These are phyloP conservation scores for Bryconaethiops microstoma DNA, from an alignment of 2,797 vertebrate genomes.

Conservation along the genomic window DNA sequence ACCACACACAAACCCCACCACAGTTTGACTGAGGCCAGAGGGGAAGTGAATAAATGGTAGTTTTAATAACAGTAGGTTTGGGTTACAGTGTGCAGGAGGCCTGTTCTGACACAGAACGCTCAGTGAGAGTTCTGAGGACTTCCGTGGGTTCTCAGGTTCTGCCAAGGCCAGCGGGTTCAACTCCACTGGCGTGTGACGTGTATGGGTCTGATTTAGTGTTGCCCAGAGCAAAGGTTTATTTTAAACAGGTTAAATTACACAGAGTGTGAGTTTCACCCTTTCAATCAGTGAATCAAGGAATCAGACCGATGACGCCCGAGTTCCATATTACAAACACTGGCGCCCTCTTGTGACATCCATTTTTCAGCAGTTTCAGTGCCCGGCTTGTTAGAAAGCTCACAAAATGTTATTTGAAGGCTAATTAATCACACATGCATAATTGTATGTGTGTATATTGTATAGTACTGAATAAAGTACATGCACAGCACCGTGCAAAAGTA, in stretches of 20 bases:
- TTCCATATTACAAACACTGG: background rate
- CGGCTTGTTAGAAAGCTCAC: no score
- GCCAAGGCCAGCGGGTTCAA: background rate
- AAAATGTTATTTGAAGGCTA: no score
- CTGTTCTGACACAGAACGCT: constrained; percentile 57
- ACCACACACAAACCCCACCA: no score
- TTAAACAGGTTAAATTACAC: background rate
- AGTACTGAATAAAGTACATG: no score
- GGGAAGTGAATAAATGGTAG: constrained; percentile 55
- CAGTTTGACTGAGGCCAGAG: constrained; percentile 20
- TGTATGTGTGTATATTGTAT: no score
- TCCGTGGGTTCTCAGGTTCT: constrained; percentile 35
- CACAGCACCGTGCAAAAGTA: no score
- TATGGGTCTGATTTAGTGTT: no score
- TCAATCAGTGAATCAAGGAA: no score
- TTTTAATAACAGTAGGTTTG: constrained; percentile 60
- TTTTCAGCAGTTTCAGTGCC: no score
- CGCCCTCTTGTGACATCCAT: background rate
- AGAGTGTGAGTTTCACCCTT: background rate
- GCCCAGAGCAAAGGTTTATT: no score
- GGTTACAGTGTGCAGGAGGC: constrained; percentile 66
- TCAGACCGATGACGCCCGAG: background rate
- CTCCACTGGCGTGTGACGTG: no score
- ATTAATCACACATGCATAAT: no score
- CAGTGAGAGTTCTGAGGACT: background rate